phyloP scores from a whole-genome alignment of 1,140 invertebrate species.

The Phthorimaea operculella region DNA sequence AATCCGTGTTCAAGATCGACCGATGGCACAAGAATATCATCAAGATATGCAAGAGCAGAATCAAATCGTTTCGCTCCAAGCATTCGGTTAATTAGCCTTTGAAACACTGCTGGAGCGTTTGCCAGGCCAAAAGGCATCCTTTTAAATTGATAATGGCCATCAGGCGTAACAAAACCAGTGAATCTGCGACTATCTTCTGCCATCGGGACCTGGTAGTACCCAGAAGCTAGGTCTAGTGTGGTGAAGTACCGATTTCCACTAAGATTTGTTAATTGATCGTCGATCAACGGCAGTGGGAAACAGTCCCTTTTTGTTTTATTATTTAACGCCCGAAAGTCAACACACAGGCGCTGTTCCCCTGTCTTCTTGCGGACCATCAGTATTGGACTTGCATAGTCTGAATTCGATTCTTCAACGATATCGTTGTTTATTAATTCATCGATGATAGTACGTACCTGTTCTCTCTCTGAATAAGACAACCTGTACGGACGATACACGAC shows the following conservation, averaged over 20 bases:
- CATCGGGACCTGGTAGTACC: conserved; percentile 4
- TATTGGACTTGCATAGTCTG: conserved; percentile 21
- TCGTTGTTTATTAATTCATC: not conserved
- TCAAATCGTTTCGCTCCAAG: conserved; percentile 2
- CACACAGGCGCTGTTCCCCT: conserved; percentile 22
- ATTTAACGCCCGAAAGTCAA: conserved; percentile 41
- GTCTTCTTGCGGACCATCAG: conserved; percentile 33
- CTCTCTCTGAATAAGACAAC: conserved; percentile 1
- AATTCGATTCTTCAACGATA: conserved; percentile 10
- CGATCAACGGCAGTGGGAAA: conserved; percentile 9
- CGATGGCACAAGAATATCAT: conserved; percentile 4
- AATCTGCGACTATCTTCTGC: not conserved
- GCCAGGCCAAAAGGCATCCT: conserved; percentile 5
- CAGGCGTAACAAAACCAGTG: conserved; percentile 2
- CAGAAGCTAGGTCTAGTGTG: conserved; percentile 1
- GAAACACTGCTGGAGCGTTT: conserved; percentile 4
- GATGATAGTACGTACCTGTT: not conserved
- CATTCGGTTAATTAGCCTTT: not conserved
- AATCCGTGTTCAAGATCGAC: not conserved
- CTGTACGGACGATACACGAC: conserved; percentile 4
- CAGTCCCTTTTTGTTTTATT: conserved; percentile 10
- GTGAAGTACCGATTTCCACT: conserved; percentile 3
- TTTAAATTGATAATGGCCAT: conserved; percentile 6
- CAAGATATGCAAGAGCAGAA: conserved; percentile 1
- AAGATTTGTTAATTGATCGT: conserved; percentile 5